Conservation (phyloP, 2,797 vertebrate species). For the Neoniphon sammara region DNA sequence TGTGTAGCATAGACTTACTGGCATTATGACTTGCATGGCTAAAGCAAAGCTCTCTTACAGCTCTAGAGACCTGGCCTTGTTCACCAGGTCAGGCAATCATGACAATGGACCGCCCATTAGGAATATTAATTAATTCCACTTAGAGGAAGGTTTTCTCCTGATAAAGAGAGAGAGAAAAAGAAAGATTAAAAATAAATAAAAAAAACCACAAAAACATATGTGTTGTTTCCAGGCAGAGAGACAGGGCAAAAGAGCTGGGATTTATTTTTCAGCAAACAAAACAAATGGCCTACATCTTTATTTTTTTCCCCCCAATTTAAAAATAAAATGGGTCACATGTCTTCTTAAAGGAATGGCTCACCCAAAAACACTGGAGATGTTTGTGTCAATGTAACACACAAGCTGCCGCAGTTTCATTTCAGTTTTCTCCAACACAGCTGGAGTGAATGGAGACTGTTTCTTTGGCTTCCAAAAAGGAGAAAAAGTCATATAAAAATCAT, state of each 20-base stretch:
- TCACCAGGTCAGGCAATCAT: conserved; percentile 66
- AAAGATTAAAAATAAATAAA: conserved; percentile 1
- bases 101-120: conserved; percentile 71
- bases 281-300: background rate
- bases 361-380: no score
- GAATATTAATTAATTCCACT: conserved; percentile 69
- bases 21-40: background rate
- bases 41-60: conserved; percentile 13
- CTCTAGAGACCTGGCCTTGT: conserved; percentile 24
- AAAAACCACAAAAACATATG: conserved; percentile 43
- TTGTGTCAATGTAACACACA: no score
- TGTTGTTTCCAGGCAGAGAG: background rate
- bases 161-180: no score
- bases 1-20: conserved; percentile 21
- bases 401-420: no score
- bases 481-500: no score
- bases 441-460: no score
- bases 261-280: background rate
- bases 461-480: no score
- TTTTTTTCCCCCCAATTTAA: background rate
- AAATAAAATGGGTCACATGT: no score
- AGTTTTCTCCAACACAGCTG: no score
- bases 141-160: conserved; percentile 33
- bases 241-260: background rate
- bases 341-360: no score